Base-by-base conservation (phyloP, 92 coral and sea anemone species). In the Phenganax subtilis region DNA sequence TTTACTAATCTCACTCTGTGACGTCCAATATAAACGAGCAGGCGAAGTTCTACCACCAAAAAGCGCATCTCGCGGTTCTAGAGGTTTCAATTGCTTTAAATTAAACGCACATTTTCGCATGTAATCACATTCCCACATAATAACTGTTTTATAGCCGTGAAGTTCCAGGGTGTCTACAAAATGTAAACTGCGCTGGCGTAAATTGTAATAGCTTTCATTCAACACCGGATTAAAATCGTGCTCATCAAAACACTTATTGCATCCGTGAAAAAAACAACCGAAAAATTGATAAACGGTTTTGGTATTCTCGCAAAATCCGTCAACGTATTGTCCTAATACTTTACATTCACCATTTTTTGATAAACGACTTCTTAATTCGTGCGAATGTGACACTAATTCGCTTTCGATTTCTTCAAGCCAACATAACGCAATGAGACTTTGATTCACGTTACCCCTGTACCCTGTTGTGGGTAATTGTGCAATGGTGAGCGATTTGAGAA, bases 391-490 rank as follows among this genome's bases (percentile, higher is more conserved):
- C 17, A 54, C 56, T 37, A 72, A 72, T 72, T 72, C 56, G 28
- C n/a, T n/a, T n/a, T n/a, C n/a, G n/a, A n/a, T n/a, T n/a, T n/a
- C n/a, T n/a, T n/a, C n/a, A n/a, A n/a, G n/a, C n/a, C n/a, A n/a
- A n/a, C n/a, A n/a, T n/a, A n/a, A n/a, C n/a, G n/a, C n/a, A n/a
- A n/a, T n/a, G n/a, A n/a, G n/a, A n/a, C n/a, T n/a, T n/a, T n/a
- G n/a, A n/a, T n/a, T n/a, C n/a, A n/a, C n/a, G n/a, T 72, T 72
- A 28, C 77, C 77, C 28, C 77, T 28, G 47, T 72, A 72, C 56
- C 77, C 77, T 6, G 28, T 37, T 47, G 77, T 55, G 56, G 77
- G 77, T 28, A 72, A 27, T 72, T 72, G 77, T n/a, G 51, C 77
- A 47, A 72, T 72, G 3, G 54, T 72, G 6, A 28, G 28, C 28